Evolutionary conservation across 2,888 invertebrate species (phyloP).

Genomic region (Limnephilus rhombicus): DNA sequence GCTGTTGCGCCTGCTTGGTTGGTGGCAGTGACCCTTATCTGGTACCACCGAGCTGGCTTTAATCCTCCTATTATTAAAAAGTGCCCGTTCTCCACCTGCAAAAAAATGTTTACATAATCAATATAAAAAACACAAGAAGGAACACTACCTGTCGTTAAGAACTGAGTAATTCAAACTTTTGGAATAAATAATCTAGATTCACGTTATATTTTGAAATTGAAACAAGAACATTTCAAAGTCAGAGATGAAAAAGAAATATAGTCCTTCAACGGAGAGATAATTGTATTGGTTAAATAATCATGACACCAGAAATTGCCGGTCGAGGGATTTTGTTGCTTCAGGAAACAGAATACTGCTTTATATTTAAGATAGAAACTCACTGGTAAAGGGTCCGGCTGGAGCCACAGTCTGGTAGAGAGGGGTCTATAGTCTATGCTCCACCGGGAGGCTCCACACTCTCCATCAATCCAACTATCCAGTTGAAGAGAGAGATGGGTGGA

Average conservation of each 20-base stretch:
- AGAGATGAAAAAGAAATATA: no score
- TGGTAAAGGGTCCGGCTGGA: constrained; percentile 68
- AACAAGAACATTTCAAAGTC: no score
- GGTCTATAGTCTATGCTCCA: constrained; percentile 87
- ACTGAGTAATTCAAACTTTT: no score
- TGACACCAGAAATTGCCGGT: no score
- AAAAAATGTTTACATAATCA: not conserved
- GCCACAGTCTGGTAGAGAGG: constrained; percentile 75
- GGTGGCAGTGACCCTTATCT: constrained; percentile 78
- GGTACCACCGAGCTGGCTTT: constrained; percentile 80
- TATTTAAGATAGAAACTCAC: not conserved
- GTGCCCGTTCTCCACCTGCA: constrained; percentile 53
- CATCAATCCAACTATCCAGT: constrained; percentile 89
- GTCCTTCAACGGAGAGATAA: no score
- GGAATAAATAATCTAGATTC: no score
- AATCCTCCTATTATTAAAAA: constrained; percentile 75
- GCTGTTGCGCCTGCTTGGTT: constrained; percentile 82
- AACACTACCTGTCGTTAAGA: no score
- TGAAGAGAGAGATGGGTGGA: constrained; percentile 87
- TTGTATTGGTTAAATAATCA: no score
- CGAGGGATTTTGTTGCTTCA: not conserved
- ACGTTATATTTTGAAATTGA: no score
- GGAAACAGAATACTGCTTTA: not conserved
- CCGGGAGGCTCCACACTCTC: constrained; percentile 87
- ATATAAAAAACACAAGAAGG: not conserved